Evolutionary conservation across 2,113 vertebrate species (phyloP).

Genomic region (Gymnorhina tibicen): DNA sequence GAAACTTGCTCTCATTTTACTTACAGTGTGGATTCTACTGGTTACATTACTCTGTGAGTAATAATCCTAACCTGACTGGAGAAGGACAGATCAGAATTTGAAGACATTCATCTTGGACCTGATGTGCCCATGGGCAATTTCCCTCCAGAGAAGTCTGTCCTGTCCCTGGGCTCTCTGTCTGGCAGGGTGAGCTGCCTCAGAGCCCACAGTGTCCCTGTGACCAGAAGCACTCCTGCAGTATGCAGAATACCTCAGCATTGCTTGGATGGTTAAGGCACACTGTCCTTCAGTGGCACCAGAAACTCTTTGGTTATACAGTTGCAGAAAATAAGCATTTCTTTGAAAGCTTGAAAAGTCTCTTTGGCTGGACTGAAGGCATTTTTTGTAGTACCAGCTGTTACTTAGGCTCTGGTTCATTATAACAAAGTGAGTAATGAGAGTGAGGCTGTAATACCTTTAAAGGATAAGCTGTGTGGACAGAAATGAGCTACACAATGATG

Average conservation of each 20-base stretch:
- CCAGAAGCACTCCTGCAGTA: background rate
- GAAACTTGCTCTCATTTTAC: background rate
- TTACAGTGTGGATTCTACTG: background rate
- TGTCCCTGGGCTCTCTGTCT: background rate
- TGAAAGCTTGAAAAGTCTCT: background rate
- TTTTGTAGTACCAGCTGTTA: background rate
- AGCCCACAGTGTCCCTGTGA: background rate
- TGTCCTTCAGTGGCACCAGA: background rate
- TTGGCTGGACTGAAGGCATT: background rate
- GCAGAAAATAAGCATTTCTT: background rate
- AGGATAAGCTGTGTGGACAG: background rate
- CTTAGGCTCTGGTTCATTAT: background rate
- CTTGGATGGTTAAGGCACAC: background rate
- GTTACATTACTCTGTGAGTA: background rate
- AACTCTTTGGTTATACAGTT: background rate
- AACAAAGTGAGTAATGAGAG: background rate
- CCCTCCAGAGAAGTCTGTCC: background rate
- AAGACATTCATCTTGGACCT: background rate
- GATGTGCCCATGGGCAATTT: accelerated
- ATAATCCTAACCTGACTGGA: background rate
- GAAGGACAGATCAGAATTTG: background rate
- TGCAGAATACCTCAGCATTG: background rate
- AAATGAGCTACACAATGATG: background rate
- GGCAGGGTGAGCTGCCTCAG: background rate
- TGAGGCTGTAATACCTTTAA: background rate